phyloP scores from a whole-genome alignment of 2,113 vertebrate species.

The Rhombomys opimus region DNA sequence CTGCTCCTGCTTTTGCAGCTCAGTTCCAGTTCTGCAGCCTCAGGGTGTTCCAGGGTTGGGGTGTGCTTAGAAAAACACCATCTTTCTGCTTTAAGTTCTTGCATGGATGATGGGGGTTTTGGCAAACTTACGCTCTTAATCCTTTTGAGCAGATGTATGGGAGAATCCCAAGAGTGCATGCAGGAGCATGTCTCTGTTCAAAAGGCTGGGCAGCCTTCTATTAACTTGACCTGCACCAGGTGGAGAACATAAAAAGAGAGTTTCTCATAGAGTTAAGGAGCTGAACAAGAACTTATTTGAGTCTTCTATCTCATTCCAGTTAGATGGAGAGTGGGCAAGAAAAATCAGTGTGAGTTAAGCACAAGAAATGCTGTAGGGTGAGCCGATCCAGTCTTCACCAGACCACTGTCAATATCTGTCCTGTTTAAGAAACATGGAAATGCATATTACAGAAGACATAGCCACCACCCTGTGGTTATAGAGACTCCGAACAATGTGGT shows the following conservation, averaged over 20 bases:
- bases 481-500: too few relatives aligned
- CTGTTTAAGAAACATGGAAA: not conserved
- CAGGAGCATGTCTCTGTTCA: not conserved
- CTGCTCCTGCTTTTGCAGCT: not conserved
- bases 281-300: not conserved
- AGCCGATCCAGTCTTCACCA: fast-evolving
- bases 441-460: not conserved
- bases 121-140: not conserved
- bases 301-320: not conserved
- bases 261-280: not conserved
- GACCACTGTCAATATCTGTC: fast-evolving
- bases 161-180: not conserved
- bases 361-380: fast-evolving
- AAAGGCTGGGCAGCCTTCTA: not conserved
- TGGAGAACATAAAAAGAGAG: not conserved
- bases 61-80: not conserved
- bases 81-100: not conserved
- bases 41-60: fast-evolving
- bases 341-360: fast-evolving
- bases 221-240: not conserved
- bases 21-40: not conserved
- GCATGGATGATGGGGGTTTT: not conserved
- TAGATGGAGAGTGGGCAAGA: not conserved
- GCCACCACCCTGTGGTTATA: fast-evolving
- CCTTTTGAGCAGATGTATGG: not conserved